These are phyloP conservation scores for Oedothorax gibbosus DNA, from an alignment of 1,140 invertebrate species.

Conservation along the genomic window DNA sequence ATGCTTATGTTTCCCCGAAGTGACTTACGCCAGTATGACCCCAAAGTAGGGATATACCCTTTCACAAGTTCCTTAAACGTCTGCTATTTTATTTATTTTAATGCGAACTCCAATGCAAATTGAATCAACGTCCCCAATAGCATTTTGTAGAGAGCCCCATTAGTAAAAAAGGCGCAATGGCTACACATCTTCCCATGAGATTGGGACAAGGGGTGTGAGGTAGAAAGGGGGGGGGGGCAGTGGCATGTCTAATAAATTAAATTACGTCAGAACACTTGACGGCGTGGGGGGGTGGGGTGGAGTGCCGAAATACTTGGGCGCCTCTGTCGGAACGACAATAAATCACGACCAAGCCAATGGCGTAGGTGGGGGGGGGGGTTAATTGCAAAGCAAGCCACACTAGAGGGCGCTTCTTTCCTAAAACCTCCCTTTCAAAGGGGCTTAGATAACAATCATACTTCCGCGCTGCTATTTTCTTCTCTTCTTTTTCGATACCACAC, in stretches of 20 bases:
- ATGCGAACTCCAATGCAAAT: slow-evolving; percentile 4
- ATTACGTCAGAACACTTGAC: slow-evolving; percentile 56
- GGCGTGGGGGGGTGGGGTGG: not conserved
- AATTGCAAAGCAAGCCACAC: slow-evolving; percentile 42
- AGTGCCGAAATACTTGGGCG: slow-evolving; percentile 49
- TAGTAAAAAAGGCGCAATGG: slow-evolving; percentile 36
- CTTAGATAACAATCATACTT: slow-evolving; percentile 44
- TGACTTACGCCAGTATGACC: no score
- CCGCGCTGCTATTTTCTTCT: slow-evolving; percentile 24
- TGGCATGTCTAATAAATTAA: slow-evolving; percentile 56
- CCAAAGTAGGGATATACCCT: no score
- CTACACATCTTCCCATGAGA: slow-evolving; percentile 33
- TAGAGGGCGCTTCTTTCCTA: slow-evolving; percentile 36
- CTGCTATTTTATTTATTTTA: not conserved
- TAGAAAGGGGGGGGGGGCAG: not conserved
- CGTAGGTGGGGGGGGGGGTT: slow-evolving; percentile 26
- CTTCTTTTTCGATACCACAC: not conserved
- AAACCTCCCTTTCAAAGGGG: slow-evolving; percentile 21
- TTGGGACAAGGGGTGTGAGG: slow-evolving; percentile 26
- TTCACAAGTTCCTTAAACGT: not conserved
- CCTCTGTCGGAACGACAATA: slow-evolving; percentile 36
- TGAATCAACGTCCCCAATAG: slow-evolving; percentile 4
- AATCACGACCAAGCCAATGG: slow-evolving; percentile 47
- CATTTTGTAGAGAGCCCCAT: slow-evolving; percentile 42
- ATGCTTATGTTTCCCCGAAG: no score